Base-by-base conservation (phyloP, 1,140 invertebrate species). In the Temnothorax curvispinosus region DNA sequence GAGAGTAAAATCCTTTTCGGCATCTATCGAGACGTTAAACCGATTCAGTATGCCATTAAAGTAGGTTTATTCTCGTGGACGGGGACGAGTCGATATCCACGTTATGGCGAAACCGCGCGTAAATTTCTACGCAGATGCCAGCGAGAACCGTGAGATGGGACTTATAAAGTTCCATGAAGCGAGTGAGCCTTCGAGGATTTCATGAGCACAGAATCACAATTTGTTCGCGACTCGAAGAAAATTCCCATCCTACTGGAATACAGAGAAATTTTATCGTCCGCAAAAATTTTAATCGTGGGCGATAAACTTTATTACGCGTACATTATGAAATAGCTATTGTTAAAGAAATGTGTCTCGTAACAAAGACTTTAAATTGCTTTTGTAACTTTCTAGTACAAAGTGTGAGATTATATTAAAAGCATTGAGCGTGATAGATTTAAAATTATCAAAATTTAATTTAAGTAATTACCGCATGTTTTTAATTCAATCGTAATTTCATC, bases 11-110 rank as follows among this genome's bases (percentile, higher is more conserved):
- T 84, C 80, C 56, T 84, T 84, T 84, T 75, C 65, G 78, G 78
- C 65, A 72, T 82, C 80, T 82, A 82, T 82, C 80, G 69, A 38
- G 80, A 84, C 69, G 69, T 75, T 84, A 84, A 84, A 84, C 80
- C 80, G 80, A 84, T 84, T 84, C 80, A 84, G 80, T 84, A 75
- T 60, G 80, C 69, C 80, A 62, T 84, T 84, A 84, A 84, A 75
- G 69, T 41, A 75, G 13, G 80, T 84, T 81, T 75, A 74, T 84
- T 84, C 69, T 32, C 54, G 69, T 72, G 56, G 80, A 60, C 80
- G 69, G 41, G 41, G 8, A 1, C 44, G 54, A 74, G 52, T 75
- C 80, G 80, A 84, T 84, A 38, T 54, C 80, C 65, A 62, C 41
- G 80, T 84, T 84, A 84, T 84, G 54, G 80, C 67, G 80, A 84